These are phyloP conservation scores for Ditula angustiorana DNA, from an alignment of 2,888 invertebrate genomes.

Conservation along the genomic window DNA sequence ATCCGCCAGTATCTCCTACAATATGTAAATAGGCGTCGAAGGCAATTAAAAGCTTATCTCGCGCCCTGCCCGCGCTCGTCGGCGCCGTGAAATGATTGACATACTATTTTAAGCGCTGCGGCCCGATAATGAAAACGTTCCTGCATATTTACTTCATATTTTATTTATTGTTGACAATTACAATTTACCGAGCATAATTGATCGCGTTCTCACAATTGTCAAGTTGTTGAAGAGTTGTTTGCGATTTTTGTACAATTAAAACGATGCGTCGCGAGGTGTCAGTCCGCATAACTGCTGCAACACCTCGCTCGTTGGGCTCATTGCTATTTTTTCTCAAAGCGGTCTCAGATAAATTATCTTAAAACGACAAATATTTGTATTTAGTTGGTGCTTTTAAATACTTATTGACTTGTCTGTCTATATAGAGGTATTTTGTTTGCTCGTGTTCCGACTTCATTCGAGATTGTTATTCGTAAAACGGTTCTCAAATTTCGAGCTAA, in stretches of 20 bases:
- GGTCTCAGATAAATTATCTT: slow-evolving; percentile 70
- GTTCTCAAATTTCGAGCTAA: slow-evolving; percentile 58
- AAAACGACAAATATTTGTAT: slow-evolving; percentile 75
- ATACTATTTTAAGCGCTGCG: slow-evolving; percentile 75
- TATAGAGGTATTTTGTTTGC: slow-evolving; percentile 58
- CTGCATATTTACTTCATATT: slow-evolving; percentile 70
- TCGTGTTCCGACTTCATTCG: slow-evolving; percentile 53
- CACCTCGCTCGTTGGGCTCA: slow-evolving; percentile 57
- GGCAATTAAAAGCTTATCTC: slow-evolving; percentile 84
- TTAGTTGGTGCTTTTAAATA: slow-evolving; percentile 54
- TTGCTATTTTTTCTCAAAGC: slow-evolving; percentile 54
- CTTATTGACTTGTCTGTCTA: slow-evolving; percentile 64
- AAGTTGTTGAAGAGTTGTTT: slow-evolving; percentile 72
- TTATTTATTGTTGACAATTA: slow-evolving; percentile 81
- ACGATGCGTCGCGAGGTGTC: slow-evolving; percentile 64
- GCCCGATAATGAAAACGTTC: slow-evolving; percentile 81
- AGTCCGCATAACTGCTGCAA: slow-evolving; percentile 54
- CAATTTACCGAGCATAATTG: slow-evolving; percentile 83
- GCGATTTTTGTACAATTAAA: slow-evolving; percentile 73
- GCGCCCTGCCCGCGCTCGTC: slow-evolving; percentile 66
- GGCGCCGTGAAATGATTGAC: slow-evolving; percentile 83
- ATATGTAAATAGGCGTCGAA: slow-evolving; percentile 83
- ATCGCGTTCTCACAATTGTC: slow-evolving; percentile 85
- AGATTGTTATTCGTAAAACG: slow-evolving; percentile 60
- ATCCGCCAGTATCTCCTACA: slow-evolving; percentile 78